These are phyloP conservation scores for Drosophila fulvimacula DNA, from an alignment of 2,888 invertebrate species.

Conservation along the genomic window DNA sequence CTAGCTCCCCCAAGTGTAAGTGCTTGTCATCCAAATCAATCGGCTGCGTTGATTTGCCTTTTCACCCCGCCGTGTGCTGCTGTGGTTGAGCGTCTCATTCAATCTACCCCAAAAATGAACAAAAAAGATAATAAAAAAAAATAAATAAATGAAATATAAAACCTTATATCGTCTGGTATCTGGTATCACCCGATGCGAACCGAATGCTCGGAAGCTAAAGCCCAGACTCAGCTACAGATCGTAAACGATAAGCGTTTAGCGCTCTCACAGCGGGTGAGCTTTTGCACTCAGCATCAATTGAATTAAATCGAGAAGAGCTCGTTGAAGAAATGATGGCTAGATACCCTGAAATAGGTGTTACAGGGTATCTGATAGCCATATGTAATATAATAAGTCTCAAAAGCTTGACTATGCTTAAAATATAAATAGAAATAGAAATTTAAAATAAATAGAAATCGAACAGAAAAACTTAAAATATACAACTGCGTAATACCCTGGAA, in stretches of 20 bases:
- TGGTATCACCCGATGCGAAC: slow-evolving; percentile 38
- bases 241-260: slow-evolving; percentile 56
- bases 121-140: slow-evolving; percentile 5
- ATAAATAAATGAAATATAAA: slow-evolving; percentile 7
- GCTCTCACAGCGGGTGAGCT: slow-evolving; percentile 26
- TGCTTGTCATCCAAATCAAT: slow-evolving; percentile 21
- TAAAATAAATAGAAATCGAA: no score
- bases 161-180: slow-evolving; percentile 24
- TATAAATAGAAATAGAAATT: no score
- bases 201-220: slow-evolving; percentile 27
- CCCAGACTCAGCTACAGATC: slow-evolving; percentile 53
- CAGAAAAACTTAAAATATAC: neutral
- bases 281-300: slow-evolving; percentile 35
- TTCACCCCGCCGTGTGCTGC: slow-evolving; percentile 16
- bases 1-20: neutral
- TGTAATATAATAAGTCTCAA: neutral
- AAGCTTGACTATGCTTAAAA: no score
- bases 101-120: slow-evolving; percentile 33
- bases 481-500: neutral
- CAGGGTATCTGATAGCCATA: neutral
- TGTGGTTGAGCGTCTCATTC: slow-evolving; percentile 43
- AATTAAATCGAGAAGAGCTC: slow-evolving; percentile 18
- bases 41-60: slow-evolving; percentile 26
- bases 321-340: neutral
- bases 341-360: neutral